phyloP scores from a whole-genome alignment of 2,797 vertebrate genomes.

The Takifugu ocellatus region DNA sequence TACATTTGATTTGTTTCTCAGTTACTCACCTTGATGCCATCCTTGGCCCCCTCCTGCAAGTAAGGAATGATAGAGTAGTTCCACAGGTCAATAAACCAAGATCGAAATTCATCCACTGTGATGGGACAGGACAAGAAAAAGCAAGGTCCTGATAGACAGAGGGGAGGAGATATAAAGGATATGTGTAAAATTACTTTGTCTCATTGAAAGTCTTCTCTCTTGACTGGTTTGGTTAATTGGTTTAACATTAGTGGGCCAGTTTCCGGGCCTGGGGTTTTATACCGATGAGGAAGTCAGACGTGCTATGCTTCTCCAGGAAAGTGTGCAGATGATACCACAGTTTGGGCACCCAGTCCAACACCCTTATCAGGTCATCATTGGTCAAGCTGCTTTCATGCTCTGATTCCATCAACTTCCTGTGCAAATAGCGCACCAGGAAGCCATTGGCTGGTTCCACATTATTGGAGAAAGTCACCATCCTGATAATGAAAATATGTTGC shows the following conservation, averaged over 20 bases:
- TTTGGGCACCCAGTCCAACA: slow-evolving; percentile 96
- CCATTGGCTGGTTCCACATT: slow-evolving; percentile 98
- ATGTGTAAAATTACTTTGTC: background rate
- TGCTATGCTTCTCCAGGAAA: slow-evolving; percentile 98
- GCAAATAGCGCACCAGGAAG: slow-evolving; percentile 93
- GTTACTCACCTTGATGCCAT: slow-evolving; percentile 88
- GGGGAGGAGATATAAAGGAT: background rate
- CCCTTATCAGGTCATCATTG: slow-evolving; percentile 88
- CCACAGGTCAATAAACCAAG: slow-evolving; percentile 99
- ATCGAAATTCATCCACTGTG: slow-evolving; percentile 92
- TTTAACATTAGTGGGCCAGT: too few relatives aligned
- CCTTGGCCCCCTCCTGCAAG: slow-evolving; percentile 95
- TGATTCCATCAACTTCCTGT: slow-evolving; percentile 93
- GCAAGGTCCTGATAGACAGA: slow-evolving; percentile 83
- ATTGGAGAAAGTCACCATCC: slow-evolving; percentile 98
- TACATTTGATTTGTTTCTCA: background rate
- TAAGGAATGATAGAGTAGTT: slow-evolving; percentile 99
- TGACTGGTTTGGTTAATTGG: too few relatives aligned
- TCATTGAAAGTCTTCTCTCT: too few relatives aligned
- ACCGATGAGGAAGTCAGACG: slow-evolving; percentile 98
- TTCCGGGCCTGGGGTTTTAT: slow-evolving; percentile 12
- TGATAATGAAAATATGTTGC: slow-evolving; percentile 39
- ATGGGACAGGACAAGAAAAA: slow-evolving; percentile 98
- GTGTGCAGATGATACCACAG: slow-evolving; percentile 98
- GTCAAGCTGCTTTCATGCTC: slow-evolving; percentile 86